Evolutionary conservation across 2,888 invertebrate genomes (phyloP).

Genomic region (Harpalus rufipes): DNA sequence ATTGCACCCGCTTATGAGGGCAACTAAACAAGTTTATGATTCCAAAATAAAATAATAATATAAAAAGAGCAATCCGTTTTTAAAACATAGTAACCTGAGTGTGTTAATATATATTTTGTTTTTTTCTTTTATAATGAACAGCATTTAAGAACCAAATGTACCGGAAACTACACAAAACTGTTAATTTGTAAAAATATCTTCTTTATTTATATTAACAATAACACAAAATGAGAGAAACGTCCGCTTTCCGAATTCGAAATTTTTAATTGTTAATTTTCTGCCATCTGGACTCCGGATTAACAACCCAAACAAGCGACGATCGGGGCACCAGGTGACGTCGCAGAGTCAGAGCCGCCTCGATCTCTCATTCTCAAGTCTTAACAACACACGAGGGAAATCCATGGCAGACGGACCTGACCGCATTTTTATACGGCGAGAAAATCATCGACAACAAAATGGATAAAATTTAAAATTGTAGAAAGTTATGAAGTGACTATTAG

Average conservation of each 20-base stretch:
- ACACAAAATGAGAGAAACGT: neutral
- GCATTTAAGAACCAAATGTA: too few species aligned
- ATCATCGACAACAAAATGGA: neutral
- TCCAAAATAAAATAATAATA: too few species aligned
- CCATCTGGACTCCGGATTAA: constrained; percentile 3
- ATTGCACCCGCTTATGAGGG: too few species aligned
- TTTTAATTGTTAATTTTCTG: constrained; percentile 4
- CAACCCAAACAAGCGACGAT: neutral
- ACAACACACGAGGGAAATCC: constrained; percentile 28
- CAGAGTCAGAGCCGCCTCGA: neutral
- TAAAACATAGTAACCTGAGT: too few species aligned
- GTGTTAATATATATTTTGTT: too few species aligned
- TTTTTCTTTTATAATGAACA: too few species aligned
- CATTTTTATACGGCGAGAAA: constrained; percentile 51
- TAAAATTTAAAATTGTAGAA: constrained; percentile 49
- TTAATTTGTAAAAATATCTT: too few species aligned
- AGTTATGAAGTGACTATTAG: constrained; percentile 30
- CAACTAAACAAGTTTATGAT: too few species aligned
- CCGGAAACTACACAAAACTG: too few species aligned
- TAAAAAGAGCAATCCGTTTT: too few species aligned
- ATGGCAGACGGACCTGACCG: constrained; percentile 17
- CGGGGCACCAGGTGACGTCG: constrained; percentile 29
- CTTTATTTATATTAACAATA: neutral
- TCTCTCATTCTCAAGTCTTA: neutral
- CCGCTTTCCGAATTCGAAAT: neutral